phyloP scores from a whole-genome alignment of 2,797 vertebrate genomes.

The Peromyscus attwateri region DNA sequence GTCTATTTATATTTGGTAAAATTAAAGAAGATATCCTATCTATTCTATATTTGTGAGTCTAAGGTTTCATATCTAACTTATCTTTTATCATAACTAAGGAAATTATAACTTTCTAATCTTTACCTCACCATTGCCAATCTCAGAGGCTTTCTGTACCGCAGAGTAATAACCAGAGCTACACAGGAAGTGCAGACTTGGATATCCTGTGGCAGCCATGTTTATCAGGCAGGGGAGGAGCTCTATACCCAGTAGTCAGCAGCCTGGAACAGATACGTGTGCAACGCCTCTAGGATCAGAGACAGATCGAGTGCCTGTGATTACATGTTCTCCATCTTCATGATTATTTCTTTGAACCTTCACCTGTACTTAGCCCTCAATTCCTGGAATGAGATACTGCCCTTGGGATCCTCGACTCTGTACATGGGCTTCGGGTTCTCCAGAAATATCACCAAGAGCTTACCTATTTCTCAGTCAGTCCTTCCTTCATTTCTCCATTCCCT shows the following conservation, averaged over 20 bases:
- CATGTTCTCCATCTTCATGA: not conserved
- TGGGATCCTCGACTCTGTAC: too few relatives aligned
- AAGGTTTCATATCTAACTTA: too few relatives aligned
- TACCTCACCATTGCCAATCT: not conserved
- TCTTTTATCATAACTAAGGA: too few relatives aligned
- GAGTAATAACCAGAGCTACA: not conserved
- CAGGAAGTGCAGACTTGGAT: not conserved
- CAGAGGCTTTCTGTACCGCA: not conserved
- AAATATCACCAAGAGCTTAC: too few relatives aligned
- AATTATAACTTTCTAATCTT: too few relatives aligned
- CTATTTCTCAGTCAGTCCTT: too few relatives aligned
- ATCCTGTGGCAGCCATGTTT: not conserved
- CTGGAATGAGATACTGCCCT: too few relatives aligned
- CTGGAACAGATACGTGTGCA: not conserved
- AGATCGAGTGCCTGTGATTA: not conserved
- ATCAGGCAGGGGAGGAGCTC: not conserved
- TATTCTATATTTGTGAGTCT: too few relatives aligned
- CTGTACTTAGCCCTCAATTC: not conserved
- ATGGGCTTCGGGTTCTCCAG: too few relatives aligned
- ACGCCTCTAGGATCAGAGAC: not conserved
- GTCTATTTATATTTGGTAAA: too few relatives aligned
- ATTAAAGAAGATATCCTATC: too few relatives aligned
- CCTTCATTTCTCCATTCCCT: too few relatives aligned
- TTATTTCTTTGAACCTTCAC: not conserved
- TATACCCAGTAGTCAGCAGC: not conserved